phyloP scores from a whole-genome alignment of 2,888 invertebrate species.

The Nasonovia ribisnigri region DNA sequence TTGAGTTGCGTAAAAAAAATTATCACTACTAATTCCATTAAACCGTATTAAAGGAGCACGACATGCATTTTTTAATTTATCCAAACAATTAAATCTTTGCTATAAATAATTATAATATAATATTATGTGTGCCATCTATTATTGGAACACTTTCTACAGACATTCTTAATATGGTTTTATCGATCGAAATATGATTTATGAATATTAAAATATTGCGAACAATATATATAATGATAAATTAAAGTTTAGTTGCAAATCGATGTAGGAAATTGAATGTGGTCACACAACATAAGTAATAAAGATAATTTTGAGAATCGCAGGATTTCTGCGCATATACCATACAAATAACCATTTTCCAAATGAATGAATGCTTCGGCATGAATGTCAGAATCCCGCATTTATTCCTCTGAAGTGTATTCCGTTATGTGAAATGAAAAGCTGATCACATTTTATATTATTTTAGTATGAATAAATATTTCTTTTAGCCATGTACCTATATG shows the following conservation, averaged over 20 bases:
- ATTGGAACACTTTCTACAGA: no score
- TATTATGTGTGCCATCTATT: not conserved
- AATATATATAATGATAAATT: no score
- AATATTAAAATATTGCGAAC: no score
- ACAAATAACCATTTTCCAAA: no score
- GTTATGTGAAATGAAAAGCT: not conserved
- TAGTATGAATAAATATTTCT: not conserved
- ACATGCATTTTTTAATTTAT: not conserved
- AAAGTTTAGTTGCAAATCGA: no score
- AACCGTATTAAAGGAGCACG: not conserved
- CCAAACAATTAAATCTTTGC: not conserved
- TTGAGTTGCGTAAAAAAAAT: not conserved
- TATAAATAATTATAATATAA: not conserved
- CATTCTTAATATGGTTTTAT: no score
- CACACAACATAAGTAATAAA: no score
- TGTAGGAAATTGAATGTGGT: no score
- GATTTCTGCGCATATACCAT: no score
- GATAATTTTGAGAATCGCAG: no score
- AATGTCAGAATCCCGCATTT: not conserved
- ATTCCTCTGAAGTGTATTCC: not conserved
- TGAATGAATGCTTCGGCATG: not conserved
- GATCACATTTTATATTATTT: not conserved
- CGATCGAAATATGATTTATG: no score
- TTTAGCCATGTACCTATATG: not conserved
- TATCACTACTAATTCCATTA: not conserved